Evolutionary conservation across 1,140 invertebrate species (phyloP).

Genomic region (Cherax destructor): DNA sequence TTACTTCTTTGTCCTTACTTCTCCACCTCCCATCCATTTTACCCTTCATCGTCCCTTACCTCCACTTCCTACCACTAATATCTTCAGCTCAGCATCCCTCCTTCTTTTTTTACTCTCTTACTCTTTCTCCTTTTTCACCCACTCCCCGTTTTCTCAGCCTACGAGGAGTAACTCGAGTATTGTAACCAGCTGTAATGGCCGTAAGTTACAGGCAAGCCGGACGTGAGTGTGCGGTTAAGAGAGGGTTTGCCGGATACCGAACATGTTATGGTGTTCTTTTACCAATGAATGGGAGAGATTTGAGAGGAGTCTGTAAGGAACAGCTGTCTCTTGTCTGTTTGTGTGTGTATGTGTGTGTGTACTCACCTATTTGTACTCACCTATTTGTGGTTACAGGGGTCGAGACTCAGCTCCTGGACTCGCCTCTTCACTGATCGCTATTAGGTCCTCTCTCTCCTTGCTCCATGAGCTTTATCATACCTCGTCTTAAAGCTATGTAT

Average conservation of each 20-base stretch:
- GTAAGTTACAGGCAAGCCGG: slow-evolving; percentile 13
- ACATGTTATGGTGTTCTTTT: slow-evolving; percentile 52
- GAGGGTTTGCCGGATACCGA: slow-evolving; percentile 21
- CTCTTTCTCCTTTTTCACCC: not conserved
- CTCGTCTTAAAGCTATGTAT: too few species aligned
- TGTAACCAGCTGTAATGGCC: slow-evolving; percentile 31
- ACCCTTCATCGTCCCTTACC: not conserved
- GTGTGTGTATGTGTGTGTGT: not conserved
- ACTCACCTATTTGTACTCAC: not conserved
- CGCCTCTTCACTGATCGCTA: too few species aligned
- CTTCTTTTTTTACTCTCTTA: not conserved
- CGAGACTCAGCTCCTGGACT: too few species aligned
- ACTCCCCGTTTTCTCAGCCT: slow-evolving; percentile 19
- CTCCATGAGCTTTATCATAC: too few species aligned
- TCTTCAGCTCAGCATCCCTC: not conserved
- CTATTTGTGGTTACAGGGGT: not conserved
- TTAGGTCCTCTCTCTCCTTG: too few species aligned
- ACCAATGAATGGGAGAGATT: slow-evolving; percentile 39
- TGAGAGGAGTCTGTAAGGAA: not conserved
- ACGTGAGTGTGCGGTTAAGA: not conserved
- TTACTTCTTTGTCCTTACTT: not conserved
- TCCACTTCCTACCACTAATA: not conserved
- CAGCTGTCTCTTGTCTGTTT: too few species aligned
- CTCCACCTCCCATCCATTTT: not conserved
- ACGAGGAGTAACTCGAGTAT: slow-evolving; percentile 37